These are phyloP conservation scores for Dysdera silvatica DNA, from an alignment of 1,140 invertebrate species.

Conservation along the genomic window DNA sequence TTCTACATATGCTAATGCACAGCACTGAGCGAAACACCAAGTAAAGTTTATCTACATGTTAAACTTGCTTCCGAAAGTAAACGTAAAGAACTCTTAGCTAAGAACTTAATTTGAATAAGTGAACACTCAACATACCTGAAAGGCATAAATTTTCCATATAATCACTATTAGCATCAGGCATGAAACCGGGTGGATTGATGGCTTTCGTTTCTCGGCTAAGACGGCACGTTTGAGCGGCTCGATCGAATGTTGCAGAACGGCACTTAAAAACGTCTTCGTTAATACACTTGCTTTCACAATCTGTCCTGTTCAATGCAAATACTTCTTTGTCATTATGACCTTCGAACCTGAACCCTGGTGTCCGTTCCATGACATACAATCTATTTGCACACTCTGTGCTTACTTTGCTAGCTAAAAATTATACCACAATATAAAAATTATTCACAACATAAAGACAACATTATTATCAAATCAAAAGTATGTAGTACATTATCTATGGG, in stretches of 20 bases:
- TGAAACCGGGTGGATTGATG: slow-evolving; percentile 64
- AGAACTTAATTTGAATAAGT: background rate
- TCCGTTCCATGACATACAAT: slow-evolving; percentile 76
- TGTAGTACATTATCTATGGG: no score
- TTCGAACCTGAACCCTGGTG: slow-evolving; percentile 53
- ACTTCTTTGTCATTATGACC: slow-evolving; percentile 50
- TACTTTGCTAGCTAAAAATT: slow-evolving; percentile 50
- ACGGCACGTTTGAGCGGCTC: slow-evolving; percentile 63
- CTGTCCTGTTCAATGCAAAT: slow-evolving; percentile 60
- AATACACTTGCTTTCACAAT: slow-evolving; percentile 81
- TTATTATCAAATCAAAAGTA: no score
- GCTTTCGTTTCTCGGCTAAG: slow-evolving; percentile 70
- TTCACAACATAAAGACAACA: no score
- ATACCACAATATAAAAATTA: background rate
- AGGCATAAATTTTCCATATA: slow-evolving; percentile 86
- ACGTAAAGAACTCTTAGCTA: no score
- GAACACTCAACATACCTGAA: slow-evolving; percentile 61
- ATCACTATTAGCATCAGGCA: slow-evolving; percentile 75
- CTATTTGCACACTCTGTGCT: slow-evolving; percentile 77
- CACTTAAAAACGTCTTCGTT: slow-evolving; percentile 69
- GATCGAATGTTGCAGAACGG: slow-evolving; percentile 72
- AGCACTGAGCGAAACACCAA: no score
- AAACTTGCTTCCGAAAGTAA: no score
- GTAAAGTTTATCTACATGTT: no score
- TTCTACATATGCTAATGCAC: no score